A percentile compares a stretch with the other conserved stretches of the same genome.
These are phyloP conservation scores for Myioborus miniatus DNA, from an alignment of 2,797 vertebrate species.

Conservation along the genomic window DNA sequence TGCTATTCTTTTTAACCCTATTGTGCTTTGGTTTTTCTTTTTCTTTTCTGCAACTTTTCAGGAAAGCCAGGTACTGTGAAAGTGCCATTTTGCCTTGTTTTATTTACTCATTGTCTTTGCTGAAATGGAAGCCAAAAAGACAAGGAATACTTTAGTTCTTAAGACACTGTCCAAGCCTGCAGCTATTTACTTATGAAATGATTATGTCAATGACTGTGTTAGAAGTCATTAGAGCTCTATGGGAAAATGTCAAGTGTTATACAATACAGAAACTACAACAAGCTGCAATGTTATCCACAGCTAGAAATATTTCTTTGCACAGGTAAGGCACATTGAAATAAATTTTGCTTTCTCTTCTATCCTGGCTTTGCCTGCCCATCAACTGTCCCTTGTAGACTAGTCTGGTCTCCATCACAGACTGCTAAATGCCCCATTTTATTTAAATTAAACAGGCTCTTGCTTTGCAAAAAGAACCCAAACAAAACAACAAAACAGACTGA, in stretches of 20 bases:
- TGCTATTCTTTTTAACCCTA: not conserved
- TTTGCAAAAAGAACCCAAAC: not conserved
- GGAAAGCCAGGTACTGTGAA: not conserved
- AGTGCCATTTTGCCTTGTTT: not conserved
- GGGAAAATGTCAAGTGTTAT: not conserved
- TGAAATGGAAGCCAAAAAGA: not conserved
- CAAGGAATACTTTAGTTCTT: not conserved
- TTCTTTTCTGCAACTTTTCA: not conserved
- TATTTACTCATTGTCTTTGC: not conserved
- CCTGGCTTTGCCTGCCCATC: not conserved
- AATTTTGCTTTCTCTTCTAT: not conserved
- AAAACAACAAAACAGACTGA: not conserved
- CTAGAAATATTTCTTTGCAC: not conserved
- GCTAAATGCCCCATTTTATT: not conserved
- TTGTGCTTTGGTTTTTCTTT: not conserved
- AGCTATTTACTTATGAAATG: conserved; percentile 21
- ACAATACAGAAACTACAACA: not conserved
- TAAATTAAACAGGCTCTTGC: not conserved
- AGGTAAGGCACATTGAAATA: not conserved
- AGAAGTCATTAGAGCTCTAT: conserved; percentile 7
- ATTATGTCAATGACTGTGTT: not conserved
- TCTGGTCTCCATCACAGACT: not conserved
- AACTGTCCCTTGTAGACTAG: not conserved
- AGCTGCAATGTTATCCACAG: not conserved
- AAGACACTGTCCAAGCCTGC: not conserved